Base-by-base conservation (phyloP, 1,140 invertebrate genomes). In the Pseudomyrmex concolor region DNA sequence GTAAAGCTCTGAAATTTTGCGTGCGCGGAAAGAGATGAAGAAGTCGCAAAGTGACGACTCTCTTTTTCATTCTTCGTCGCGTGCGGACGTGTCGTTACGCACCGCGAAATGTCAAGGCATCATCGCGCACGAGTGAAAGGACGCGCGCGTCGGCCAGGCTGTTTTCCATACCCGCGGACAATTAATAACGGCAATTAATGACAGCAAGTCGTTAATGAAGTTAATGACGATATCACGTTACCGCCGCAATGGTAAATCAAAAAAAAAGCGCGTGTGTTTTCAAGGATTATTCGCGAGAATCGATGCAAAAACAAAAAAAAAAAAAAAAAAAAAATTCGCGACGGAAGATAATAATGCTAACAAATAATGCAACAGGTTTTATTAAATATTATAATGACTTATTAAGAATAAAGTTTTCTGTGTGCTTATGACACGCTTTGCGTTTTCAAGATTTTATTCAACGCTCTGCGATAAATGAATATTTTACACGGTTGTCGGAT, bases 101-200 rank as follows among this genome's bases (percentile, higher is more conserved):
- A 15, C 43, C 63, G 51, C 74, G 34, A 70, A 78, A 78, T 78
- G 76, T 78, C 76, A 78, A 78, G 76, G 76, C 76, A 59, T 80
- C 66, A 51, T 60, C 66, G 63, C 64, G 63, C 34, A 7, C 25
- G 43, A 80, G 66, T 80, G 76, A 80, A 80, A 80, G 76, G 76
- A 80, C 43, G 54, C 43, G 64, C n/a, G 68, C 34, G 9, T 34
- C 45, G 60, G 1, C n/a, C 50, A 25, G 50, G 50, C 17, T 22
- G 43, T 54, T 80, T 70, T 48, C 54, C 54, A 68, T 68, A 1
- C 34, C 45, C n/a, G 22, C 10, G 15, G 3, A 22, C 43, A 80
- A 80, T 80, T 59, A 71, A 60, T 60, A 80, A 80, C 12, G 71
- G 34, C 4, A 80, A 80, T 80, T 80, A 80, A 80, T 71, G 60